These are phyloP conservation scores for Andrena trimmerana DNA, from an alignment of 2,888 invertebrate genomes.

Conservation along the genomic window DNA sequence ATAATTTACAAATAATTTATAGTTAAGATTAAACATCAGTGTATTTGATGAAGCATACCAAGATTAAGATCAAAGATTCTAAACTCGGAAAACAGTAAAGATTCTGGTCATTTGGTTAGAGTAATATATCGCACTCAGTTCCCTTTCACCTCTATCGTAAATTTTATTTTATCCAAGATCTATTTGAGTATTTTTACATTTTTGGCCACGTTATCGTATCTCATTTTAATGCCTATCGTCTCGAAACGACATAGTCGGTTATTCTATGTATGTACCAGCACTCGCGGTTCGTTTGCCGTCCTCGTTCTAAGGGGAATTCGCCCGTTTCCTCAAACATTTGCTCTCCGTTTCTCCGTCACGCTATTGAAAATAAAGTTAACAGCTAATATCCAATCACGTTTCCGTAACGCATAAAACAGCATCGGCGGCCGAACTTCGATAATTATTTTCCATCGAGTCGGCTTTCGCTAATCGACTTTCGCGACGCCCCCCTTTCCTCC, in stretches of 20 bases:
- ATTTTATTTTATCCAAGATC: constrained; percentile 22
- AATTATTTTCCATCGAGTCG: constrained; percentile 51
- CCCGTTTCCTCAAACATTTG: constrained; percentile 34
- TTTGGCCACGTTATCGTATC: constrained; percentile 8
- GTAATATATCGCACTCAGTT: background rate
- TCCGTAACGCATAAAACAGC: constrained; percentile 20
- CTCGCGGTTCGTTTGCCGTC: constrained; percentile 22
- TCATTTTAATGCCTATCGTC: constrained; percentile 50
- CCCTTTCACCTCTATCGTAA: background rate
- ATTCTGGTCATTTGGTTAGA: background rate
- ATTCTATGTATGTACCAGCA: background rate
- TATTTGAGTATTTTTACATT: constrained; percentile 16
- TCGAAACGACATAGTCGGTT: constrained; percentile 36
- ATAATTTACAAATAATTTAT: too few species aligned
- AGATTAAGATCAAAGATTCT: too few species aligned
- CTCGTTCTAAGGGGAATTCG: constrained; percentile 20
- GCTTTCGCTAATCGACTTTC: constrained; percentile 37
- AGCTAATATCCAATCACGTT: constrained; percentile 21
- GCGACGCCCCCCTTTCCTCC: background rate
- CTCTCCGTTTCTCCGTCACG: background rate
- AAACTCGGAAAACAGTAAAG: background rate
- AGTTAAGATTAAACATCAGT: too few species aligned
- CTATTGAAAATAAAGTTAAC: constrained; percentile 41
- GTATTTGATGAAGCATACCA: too few species aligned
- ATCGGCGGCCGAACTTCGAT: constrained; percentile 11